Evolutionary conservation across 2,113 vertebrate genomes (phyloP).

Genomic region (Clupea harengus): DNA sequence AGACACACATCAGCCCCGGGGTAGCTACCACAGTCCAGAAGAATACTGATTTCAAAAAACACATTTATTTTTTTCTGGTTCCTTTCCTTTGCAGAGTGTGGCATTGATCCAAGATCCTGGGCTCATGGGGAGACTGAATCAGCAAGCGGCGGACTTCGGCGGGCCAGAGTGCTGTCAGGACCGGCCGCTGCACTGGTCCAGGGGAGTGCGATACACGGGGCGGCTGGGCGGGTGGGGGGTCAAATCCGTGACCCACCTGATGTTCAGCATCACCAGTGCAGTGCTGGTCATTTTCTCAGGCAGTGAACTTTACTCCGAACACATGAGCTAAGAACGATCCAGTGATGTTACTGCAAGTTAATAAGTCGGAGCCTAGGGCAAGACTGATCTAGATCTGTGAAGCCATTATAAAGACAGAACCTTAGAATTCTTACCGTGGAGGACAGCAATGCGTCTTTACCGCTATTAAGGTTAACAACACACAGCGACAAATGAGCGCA

Average conservation of each 20-base stretch:
- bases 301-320: background rate
- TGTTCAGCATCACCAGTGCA: background rate
- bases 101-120: background rate
- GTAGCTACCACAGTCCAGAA: background rate
- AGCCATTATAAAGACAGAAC: background rate
- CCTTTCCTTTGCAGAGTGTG: background rate
- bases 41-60: background rate
- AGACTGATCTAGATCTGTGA: background rate
- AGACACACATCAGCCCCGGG: background rate
- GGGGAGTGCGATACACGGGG: background rate
- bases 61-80: background rate
- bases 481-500: slow-evolving; percentile 29
- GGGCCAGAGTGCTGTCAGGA: background rate
- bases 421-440: background rate
- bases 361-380: background rate
- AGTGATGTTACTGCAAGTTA: background rate
- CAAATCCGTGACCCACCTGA: background rate
- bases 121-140: background rate
- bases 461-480: background rate
- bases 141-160: background rate
- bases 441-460: background rate
- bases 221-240: too few species aligned
- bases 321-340: background rate
- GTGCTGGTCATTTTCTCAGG: background rate
- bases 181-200: background rate